Conservation (phyloP, 2,888 invertebrate genomes). For the Stegana nigrithorax region DNA sequence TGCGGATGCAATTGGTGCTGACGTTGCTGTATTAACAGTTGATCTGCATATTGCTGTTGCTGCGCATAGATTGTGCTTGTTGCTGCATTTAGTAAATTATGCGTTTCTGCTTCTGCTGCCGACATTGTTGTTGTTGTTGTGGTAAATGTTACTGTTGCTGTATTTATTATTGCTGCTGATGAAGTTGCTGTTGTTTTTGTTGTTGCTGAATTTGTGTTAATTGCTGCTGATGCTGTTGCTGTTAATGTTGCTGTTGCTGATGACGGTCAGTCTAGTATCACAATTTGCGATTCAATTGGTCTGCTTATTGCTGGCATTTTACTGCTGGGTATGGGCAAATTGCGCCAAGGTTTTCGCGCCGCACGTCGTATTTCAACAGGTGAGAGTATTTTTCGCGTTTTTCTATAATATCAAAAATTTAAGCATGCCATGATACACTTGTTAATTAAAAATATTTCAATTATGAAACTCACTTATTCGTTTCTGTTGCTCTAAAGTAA, state of each 20-base stretch:
- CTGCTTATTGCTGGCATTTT: constrained; percentile 64
- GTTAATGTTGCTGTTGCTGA: constrained; percentile 42
- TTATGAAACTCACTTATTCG: constrained; percentile 84
- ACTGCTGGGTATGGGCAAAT: constrained; percentile 66
- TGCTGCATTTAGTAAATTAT: constrained; percentile 52
- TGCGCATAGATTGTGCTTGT: constrained; percentile 38
- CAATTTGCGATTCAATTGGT: constrained; percentile 76
- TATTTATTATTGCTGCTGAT: constrained; percentile 35
- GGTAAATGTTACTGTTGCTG: constrained; percentile 59
- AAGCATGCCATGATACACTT: too few species aligned
- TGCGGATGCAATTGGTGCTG: constrained; percentile 29
- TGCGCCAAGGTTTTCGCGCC: constrained; percentile 87
- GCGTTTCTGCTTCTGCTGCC: constrained; percentile 44
- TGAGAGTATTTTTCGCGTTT: constrained; percentile 84
- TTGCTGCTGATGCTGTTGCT: constrained; percentile 24
- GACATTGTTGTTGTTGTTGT: constrained; percentile 18
- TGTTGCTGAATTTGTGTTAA: constrained; percentile 30
- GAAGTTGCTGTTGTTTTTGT: constrained; percentile 1
- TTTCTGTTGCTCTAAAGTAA: constrained; percentile 91
- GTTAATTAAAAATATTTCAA: not conserved
- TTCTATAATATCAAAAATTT: constrained; percentile 71
- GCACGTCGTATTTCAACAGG: constrained; percentile 83
- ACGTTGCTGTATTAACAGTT: constrained; percentile 28
- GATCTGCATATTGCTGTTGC: constrained; percentile 6
- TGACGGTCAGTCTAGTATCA: constrained; percentile 79